These are phyloP conservation scores for Daubentonia madagascariensis DNA, from an alignment of 2,113 vertebrate genomes.

Conservation along the genomic window DNA sequence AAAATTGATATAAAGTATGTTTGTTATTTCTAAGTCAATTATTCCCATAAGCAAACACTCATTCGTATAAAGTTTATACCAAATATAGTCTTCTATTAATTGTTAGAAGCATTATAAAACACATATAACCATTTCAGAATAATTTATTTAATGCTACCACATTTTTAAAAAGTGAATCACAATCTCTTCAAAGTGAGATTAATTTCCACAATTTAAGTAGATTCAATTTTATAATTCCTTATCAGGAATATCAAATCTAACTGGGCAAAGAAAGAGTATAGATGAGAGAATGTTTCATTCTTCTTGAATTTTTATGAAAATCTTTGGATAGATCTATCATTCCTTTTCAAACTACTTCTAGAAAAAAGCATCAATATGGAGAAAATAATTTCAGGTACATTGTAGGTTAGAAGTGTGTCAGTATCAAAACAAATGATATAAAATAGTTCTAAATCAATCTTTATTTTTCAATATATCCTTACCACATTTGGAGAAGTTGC, in stretches of 20 bases:
- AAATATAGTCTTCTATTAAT: background rate
- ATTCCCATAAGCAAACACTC: background rate
- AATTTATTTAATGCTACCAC: background rate
- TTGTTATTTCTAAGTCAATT: background rate
- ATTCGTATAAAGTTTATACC: background rate
- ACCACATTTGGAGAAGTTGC: background rate
- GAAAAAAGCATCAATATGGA: too few relatives aligned
- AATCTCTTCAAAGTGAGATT: background rate
- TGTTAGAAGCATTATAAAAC: background rate
- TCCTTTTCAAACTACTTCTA: too few relatives aligned
- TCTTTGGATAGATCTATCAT: too few relatives aligned
- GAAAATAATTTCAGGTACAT: conserved; percentile 27
- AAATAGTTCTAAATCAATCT: background rate
- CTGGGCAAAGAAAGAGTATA: too few relatives aligned
- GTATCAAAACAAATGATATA: background rate
- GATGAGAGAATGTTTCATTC: too few relatives aligned
- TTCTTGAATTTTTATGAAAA: too few relatives aligned
- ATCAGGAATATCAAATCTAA: too few relatives aligned
- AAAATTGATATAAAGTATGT: background rate
- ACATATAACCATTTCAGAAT: background rate
- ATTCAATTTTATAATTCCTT: background rate
- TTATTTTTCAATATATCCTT: background rate
- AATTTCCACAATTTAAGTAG: background rate
- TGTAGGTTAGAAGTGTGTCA: background rate
- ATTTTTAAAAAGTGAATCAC: conserved; percentile 27